phyloP scores from a whole-genome alignment of 2,797 vertebrate genomes.

The Choloepus didactylus region DNA sequence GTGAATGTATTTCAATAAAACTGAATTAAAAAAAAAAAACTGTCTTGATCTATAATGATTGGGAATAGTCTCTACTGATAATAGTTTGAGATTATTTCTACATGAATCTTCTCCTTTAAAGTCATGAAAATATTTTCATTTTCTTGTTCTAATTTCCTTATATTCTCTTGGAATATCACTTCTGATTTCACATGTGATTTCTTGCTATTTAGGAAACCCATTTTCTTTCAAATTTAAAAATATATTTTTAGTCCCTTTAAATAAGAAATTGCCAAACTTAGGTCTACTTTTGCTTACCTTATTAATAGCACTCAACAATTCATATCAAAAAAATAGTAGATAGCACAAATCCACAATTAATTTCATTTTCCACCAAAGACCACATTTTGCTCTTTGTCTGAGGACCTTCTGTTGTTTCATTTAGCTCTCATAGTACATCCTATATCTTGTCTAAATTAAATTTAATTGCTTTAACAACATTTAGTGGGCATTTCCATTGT shows the following conservation, averaged over 20 bases:
- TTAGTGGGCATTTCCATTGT: not conserved
- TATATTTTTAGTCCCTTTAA: slow-evolving; percentile 11
- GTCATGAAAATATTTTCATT: slow-evolving; percentile 21
- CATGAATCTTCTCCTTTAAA: slow-evolving; percentile 8
- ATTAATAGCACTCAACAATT: slow-evolving; percentile 6
- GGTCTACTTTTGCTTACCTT: slow-evolving; percentile 1
- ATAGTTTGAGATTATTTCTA: not conserved
- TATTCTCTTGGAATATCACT: slow-evolving; percentile 2
- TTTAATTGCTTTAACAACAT: not conserved
- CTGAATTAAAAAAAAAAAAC: too few relatives aligned
- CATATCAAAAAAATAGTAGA: not conserved
- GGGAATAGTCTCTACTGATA: slow-evolving; percentile 34
- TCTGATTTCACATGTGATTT: not conserved
- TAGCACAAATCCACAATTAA: slow-evolving; percentile 11
- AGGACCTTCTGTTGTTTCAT: not conserved
- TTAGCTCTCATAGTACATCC: slow-evolving; percentile 21
- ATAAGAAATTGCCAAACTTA: slow-evolving; percentile 11
- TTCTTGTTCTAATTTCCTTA: slow-evolving; percentile 15
- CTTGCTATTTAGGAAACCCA: slow-evolving; percentile 43
- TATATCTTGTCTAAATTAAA: not conserved
- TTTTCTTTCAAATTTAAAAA: slow-evolving; percentile 27
- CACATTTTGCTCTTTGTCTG: slow-evolving; percentile 49
- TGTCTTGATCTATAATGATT: not conserved
- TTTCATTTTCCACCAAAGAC: slow-evolving; percentile 42
- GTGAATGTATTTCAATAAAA: too few relatives aligned